These are phyloP conservation scores for Pseudomyrmex concolor DNA, from an alignment of 1,140 invertebrate species.

Conservation along the genomic window DNA sequence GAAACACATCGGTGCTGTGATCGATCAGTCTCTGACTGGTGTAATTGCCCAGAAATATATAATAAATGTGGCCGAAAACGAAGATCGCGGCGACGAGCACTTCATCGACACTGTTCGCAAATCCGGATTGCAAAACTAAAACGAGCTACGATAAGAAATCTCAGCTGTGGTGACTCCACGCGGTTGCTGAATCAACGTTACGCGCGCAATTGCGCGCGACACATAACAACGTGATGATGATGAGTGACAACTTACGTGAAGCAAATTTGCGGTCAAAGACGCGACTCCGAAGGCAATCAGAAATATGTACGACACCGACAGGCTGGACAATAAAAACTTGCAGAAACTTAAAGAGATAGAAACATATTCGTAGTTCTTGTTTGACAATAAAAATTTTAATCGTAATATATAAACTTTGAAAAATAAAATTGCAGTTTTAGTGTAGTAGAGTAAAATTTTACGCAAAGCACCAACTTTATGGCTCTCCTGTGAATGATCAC, in stretches of 20 bases:
- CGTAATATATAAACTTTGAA: too few relatives aligned
- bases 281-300: slow-evolving; percentile 23
- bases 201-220: neutral
- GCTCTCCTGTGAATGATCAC: slow-evolving; percentile 28
- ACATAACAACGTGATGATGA: neutral
- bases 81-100: neutral
- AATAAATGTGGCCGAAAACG: slow-evolving; percentile 25
- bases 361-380: too few relatives aligned
- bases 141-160: slow-evolving; percentile 15
- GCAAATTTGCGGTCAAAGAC: slow-evolving; percentile 33
- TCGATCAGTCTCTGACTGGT: slow-evolving; percentile 37
- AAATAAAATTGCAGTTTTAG: too few relatives aligned
- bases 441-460: slow-evolving; percentile 8
- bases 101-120: slow-evolving; percentile 23
- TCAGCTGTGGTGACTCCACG: neutral
- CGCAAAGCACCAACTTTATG: slow-evolving; percentile 16
- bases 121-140: slow-evolving; percentile 1
- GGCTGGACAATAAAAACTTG: slow-evolving; percentile 13
- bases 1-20: slow-evolving; percentile 31
- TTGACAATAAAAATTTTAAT: too few relatives aligned
- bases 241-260: slow-evolving; percentile 36
- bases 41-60: slow-evolving; percentile 39
- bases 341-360: slow-evolving; percentile 24
- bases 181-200: neutral
- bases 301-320: slow-evolving; percentile 34